phyloP scores from a whole-genome alignment of 2,113 vertebrate species.

The Cochlearius cochlearius region DNA sequence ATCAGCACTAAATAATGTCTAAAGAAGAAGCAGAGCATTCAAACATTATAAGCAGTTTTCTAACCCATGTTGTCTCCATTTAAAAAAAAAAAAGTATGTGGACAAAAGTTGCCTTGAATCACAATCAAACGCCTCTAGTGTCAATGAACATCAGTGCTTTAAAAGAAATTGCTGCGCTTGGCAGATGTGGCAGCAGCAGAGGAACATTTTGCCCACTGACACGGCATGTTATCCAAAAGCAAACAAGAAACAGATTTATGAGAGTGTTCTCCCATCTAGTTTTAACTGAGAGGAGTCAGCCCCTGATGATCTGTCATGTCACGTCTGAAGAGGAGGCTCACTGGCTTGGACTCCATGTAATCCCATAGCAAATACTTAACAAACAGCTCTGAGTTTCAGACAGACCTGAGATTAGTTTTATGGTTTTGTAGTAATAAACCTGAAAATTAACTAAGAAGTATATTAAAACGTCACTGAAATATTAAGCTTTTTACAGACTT shows the following conservation, averaged over 20 bases:
- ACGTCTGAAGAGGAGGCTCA: not conserved
- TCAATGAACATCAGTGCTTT: not conserved
- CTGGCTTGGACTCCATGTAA: not conserved
- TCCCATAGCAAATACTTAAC: not conserved
- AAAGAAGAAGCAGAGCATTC: not conserved
- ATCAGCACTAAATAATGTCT: not conserved
- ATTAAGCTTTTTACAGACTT: not conserved
- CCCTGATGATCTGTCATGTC: not conserved
- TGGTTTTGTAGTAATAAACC: not conserved
- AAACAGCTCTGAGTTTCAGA: not conserved
- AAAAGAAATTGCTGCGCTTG: not conserved
- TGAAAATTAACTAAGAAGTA: not conserved
- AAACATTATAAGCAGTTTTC: not conserved
- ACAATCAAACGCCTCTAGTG: not conserved
- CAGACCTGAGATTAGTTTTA: not conserved
- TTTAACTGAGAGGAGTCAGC: not conserved
- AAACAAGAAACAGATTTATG: not conserved
- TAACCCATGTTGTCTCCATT: not conserved
- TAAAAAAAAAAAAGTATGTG: not conserved
- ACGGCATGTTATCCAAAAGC: not conserved
- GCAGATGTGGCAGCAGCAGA: not conserved
- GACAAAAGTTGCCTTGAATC: not conserved
- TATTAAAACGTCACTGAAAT: not conserved
- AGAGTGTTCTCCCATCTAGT: not conserved
- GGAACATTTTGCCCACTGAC: not conserved